Conservation (phyloP, 1,140 invertebrate species). For the Neodiprion virginianus region DNA sequence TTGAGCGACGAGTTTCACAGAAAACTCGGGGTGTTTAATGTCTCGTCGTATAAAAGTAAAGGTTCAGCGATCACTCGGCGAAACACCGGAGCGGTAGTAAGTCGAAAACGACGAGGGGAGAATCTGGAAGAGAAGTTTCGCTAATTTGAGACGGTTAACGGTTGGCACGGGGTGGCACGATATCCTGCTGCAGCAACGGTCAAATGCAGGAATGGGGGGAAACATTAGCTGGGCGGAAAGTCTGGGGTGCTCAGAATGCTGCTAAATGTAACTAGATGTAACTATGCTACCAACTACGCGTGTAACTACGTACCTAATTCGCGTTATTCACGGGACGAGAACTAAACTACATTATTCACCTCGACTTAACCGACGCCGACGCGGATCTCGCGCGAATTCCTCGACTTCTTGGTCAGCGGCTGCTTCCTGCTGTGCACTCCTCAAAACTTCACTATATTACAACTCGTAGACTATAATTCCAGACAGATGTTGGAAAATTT, state of each 20-base stretch:
- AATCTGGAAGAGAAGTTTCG: neutral
- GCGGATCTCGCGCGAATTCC: neutral
- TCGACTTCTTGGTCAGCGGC: conserved; percentile 1
- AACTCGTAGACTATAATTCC: too few relatives aligned
- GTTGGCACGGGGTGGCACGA: neutral
- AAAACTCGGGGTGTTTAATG: too few relatives aligned
- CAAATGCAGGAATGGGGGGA: neutral
- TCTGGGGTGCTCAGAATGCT: neutral
- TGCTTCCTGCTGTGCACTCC: neutral
- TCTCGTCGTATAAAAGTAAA: too few relatives aligned
- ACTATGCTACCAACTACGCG: conserved; percentile 6
- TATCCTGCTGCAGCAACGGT: neutral
- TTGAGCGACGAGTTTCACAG: too few relatives aligned
- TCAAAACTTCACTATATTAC: too few relatives aligned
- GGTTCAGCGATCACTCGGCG: too few relatives aligned
- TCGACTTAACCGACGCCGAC: neutral
- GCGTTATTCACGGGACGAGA: neutral
- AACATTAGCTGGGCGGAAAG: neutral
- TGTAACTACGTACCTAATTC: conserved; percentile 1
- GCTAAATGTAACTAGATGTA: conserved; percentile 4
- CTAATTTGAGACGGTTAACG: neutral
- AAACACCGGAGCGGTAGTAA: too few relatives aligned
- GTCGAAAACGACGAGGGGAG: too few relatives aligned
- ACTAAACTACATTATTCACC: conserved; percentile 5
- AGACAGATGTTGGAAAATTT: too few relatives aligned